Evolutionary conservation across 1,140 invertebrate genomes (phyloP), one percentile per base, ranked within the genome.

Genomic region (Cydia pomonella): DNA sequence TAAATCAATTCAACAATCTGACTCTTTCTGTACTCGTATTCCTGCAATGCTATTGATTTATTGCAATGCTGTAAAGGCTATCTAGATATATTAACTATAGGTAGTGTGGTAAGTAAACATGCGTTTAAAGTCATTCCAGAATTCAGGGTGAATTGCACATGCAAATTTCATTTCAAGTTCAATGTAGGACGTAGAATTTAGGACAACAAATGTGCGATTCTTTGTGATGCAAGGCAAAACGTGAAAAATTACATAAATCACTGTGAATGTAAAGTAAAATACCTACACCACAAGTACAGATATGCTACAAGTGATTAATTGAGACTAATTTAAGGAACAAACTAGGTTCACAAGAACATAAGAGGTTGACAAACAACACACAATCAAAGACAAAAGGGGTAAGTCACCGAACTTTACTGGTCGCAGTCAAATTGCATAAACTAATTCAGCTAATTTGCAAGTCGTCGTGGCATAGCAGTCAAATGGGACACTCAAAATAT

Each of bases 281-380:
- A 47, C 44, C 44, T 47, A 47, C 12, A 16, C 12, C 44, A 47
- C 9, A 50, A 50, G n/a, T n/a, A n/a, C n/a, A n/a, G 47, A 23
- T 21, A 59, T 59, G 53, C 53, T 23, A 59, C 53, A 12, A 59
- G 53, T 59, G 3, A 59, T 59, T 59, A 7, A 59, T 59, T 59
- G 18, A 59, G 9, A 18, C 16, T 59, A 50, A 1, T 12, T 23
- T 23, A 59, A 59, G 53, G 53, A 59, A 59, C 53, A 2, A 59
- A 59, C 53, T 23, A 21, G 18, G 9, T 59, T 59, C 18, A 59
- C 9, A 12, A 23, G 21, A n/a, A 59, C n/a, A n/a, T 21, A 18
- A 59, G 18, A 59, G 73, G 27, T 76, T 47, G 12, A 50, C 53
- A 38, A 75, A 64, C 27, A 64, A 74, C 41, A 66, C 44, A 59